Conservation (phyloP, 2,113 vertebrate species). For the Castor canadensis region DNA sequence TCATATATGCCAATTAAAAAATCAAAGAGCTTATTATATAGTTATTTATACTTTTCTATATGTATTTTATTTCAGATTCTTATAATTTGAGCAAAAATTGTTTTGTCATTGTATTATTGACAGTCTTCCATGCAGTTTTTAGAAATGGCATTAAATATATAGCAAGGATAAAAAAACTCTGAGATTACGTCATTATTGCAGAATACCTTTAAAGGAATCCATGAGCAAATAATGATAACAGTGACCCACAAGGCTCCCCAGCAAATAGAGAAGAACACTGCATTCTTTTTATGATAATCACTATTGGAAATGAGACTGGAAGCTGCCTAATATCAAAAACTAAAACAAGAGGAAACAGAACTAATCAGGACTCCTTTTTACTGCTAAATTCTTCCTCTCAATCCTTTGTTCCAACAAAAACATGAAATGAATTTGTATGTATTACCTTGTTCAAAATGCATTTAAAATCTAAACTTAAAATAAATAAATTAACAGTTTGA, state of each 20-base stretch:
- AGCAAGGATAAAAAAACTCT: neutral
- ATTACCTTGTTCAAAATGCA: neutral
- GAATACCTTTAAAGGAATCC: conserved; percentile 14
- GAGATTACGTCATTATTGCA: conserved; percentile 2
- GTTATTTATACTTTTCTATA: conserved; percentile 14
- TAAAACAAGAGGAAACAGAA: neutral
- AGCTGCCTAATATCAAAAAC: neutral
- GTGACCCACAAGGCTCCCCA: neutral
- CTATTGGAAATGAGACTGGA: neutral
- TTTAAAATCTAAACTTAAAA: conserved; percentile 22
- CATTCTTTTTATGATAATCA: neutral
- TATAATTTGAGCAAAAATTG: neutral
- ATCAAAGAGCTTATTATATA: neutral
- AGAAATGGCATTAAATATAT: neutral
- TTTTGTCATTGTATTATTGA: neutral
- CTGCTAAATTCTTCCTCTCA: neutral
- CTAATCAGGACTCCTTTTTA: neutral
- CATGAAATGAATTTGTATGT: neutral
- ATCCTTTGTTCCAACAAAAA: neutral
- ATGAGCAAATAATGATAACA: neutral
- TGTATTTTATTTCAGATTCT: conserved; percentile 18
- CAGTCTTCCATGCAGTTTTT: neutral
- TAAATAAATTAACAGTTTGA: neutral
- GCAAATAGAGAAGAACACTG: neutral
- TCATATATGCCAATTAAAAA: too few relatives aligned